Conservation (phyloP, 2,113 vertebrate genomes). For the Poeciliopsis occidentalis region DNA sequence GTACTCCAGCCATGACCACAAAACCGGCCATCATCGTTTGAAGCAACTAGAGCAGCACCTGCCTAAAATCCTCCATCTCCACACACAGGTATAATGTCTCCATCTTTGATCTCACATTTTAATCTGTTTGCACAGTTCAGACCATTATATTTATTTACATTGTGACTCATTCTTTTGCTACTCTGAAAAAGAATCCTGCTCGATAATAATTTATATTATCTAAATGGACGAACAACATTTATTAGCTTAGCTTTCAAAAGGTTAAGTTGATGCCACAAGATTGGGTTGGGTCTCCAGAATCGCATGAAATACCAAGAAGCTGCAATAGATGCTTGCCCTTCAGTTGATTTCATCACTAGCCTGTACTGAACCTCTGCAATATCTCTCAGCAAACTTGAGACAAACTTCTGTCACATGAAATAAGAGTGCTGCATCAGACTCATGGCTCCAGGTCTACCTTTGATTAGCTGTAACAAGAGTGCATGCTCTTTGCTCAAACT, state of each 20-base stretch:
- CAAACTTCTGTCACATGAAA: constrained; percentile 25
- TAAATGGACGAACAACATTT: not conserved
- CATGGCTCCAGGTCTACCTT: constrained; percentile 6
- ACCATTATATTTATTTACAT: not conserved
- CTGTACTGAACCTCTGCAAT: not conserved
- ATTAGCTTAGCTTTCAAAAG: constrained; percentile 10
- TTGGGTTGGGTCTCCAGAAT: not conserved
- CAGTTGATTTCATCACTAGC: constrained; percentile 32
- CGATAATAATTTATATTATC: not conserved
- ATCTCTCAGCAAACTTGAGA: constrained; percentile 3
- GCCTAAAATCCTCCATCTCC: constrained; percentile 73
- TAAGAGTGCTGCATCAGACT: not conserved
- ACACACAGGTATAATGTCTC: constrained; percentile 73
- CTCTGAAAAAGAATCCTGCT: not conserved
- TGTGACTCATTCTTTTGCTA: not conserved
- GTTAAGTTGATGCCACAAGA: constrained; percentile 6
- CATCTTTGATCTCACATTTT: not conserved
- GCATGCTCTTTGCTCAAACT: constrained; percentile 5
- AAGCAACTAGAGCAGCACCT: too few relatives aligned
- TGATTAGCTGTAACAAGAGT: not conserved
- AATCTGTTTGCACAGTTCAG: not conserved
- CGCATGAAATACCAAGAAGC: constrained; percentile 7
- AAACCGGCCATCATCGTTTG: too few relatives aligned
- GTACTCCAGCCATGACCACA: too few relatives aligned
- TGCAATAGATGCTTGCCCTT: constrained; percentile 51